Percentiles rank a stretch among this genome's conserved stretches.
These are phyloP conservation scores for Abrostola triplasia DNA, from an alignment of 2,888 invertebrate species.

Conservation along the genomic window DNA sequence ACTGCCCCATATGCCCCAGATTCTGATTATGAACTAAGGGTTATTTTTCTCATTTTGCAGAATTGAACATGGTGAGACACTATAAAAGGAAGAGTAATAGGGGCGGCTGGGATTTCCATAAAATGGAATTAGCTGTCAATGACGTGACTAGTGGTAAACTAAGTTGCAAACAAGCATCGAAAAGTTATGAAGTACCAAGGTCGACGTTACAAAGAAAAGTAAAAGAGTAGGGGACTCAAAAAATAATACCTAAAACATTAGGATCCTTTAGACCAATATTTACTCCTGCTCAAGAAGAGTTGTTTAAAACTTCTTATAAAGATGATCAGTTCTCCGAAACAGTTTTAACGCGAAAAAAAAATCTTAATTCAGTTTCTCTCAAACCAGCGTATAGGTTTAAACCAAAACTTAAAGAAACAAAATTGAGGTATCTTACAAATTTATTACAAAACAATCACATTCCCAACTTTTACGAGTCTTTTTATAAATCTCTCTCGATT, in stretches of 20 bases:
- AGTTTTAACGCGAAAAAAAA: no score
- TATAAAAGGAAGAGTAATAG: slow-evolving; percentile 4
- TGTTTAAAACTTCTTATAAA: no score
- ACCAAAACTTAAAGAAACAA: no score
- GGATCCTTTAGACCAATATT: slow-evolving; percentile 3
- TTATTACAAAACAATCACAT: no score
- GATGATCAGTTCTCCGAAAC: no score
- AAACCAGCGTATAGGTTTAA: no score
- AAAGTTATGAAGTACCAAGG: background rate
- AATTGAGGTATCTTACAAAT: no score
- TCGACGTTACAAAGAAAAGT: slow-evolving; percentile 3
- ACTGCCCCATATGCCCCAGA: background rate
- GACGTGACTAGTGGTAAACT: slow-evolving; percentile 8
- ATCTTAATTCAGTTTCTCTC: no score
- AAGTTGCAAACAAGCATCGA: slow-evolving; percentile 8
- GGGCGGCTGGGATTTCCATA: slow-evolving; percentile 2
- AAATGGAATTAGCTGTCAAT: slow-evolving; percentile 4
- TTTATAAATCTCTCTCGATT: no score
- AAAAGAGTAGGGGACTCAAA: background rate
- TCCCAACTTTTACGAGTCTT: no score
- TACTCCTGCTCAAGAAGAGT: background rate
- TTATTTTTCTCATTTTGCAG: slow-evolving; percentile 6
- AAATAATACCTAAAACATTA: slow-evolving; percentile 3
- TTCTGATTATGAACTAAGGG: slow-evolving; percentile 1
- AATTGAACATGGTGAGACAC: slow-evolving; percentile 2